Percentiles rank a stretch among this genome's conserved stretches.
These are phyloP conservation scores for Apodemus speciosus DNA, from an alignment of 2,113 vertebrate genomes.

Conservation along the genomic window DNA sequence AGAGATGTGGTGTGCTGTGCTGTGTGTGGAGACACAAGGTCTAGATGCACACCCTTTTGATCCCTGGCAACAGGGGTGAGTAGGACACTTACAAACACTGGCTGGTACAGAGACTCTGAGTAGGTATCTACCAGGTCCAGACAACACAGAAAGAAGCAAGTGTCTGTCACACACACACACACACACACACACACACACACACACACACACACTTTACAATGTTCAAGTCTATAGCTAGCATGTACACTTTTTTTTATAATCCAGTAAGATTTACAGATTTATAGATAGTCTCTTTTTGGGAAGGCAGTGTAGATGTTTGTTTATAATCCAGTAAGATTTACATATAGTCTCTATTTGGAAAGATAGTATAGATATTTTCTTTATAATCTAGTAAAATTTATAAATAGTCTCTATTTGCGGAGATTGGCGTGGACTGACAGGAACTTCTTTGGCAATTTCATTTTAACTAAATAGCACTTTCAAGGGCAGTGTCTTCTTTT, in stretches of 20 bases:
- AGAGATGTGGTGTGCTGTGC: no score
- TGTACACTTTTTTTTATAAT: neutral
- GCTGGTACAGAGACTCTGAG: neutral
- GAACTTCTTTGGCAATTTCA: neutral
- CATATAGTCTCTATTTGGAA: neutral
- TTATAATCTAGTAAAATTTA: neutral
- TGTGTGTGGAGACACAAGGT: neutral
- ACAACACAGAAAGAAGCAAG: neutral
- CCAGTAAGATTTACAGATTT: neutral
- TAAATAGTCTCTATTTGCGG: neutral
- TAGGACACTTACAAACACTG: neutral
- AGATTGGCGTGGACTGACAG: neutral
- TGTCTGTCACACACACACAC: neutral
- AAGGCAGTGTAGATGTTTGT: no score
- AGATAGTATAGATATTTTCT: neutral
- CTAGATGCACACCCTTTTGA: neutral
- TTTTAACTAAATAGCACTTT: constrained; percentile 43
- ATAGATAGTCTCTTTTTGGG: neutral
- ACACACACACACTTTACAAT: neutral
- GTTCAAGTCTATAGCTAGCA: neutral
- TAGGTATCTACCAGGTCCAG: neutral
- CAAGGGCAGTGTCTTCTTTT: neutral
- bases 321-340: neutral
- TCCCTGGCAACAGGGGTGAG: neutral
- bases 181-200: neutral